Base-by-base conservation (phyloP, 2,888 invertebrate species). In the Drosophila villosipedis region DNA sequence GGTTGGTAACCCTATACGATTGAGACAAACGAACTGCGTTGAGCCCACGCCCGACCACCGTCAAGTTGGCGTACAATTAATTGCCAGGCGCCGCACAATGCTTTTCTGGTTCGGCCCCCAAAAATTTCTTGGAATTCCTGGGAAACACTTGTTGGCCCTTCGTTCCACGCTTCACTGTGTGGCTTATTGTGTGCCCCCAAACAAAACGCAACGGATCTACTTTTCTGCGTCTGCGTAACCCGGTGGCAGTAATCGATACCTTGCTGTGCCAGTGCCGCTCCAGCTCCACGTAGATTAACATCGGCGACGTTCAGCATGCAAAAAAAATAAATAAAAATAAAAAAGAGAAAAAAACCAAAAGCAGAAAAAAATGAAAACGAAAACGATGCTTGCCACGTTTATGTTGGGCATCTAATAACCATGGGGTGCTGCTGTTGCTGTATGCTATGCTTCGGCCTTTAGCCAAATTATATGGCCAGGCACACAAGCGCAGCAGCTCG, bases 211-310 rank as follows among this genome's bases (percentile, higher is more conserved):
- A 62, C 65, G 71, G 54, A 58, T 49, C 30, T 55, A 22, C 70
- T 58, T 63, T 68, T 63, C 78, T 77, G 82, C 82, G 74, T 59
- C 80, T 82, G 86, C 86, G 87, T 88, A 88, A 88, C 80, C 66
- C 89, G 74, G 87, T 89, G 89, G 87, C 87, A 82, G 87, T 88
- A 88, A 88, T 88, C 87, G 89, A 88, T 89, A 88, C 89, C 89
- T 87, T 69, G 80, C 79, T 77, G 75, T 68, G 82, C 77, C 71
- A 66, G 49, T 62, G 54, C 68, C 68, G 73, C 65, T 58, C 57
- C 68, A 64, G 69, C 81, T 76, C 68, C 67, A 54, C 53, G 39
- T 68, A 87, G 87, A 87, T 89, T 89, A 87, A 73, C 83, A 88
- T 88, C 87, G 78, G 76, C 78, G 75, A 83, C 84, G 85, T 82